Base-by-base conservation (phyloP, 1,140 invertebrate genomes). In the Drosophila willistoni region DNA sequence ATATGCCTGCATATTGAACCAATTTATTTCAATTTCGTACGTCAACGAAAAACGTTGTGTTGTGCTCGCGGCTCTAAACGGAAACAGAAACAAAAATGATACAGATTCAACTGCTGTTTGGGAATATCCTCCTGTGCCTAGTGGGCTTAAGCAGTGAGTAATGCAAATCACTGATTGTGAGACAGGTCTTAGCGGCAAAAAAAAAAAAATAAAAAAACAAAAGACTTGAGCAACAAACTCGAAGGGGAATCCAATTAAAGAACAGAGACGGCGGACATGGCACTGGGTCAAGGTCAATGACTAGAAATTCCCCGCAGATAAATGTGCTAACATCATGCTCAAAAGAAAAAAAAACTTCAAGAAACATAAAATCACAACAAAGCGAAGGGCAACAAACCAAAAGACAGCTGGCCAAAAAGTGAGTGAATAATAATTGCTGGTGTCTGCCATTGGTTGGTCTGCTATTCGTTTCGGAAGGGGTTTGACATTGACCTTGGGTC, bases 11-110 rank as follows among this genome's bases (percentile, higher is more conserved):
- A 66, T 79, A 87, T 80, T 83, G 79, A 60, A 84, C 80, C 80
- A 89, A 89, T 89, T 89, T 89, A 89, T 84, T 89, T 89, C 67
- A 89, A 89, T 89, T 89, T 89, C 67, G 74, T 73, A 83, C 77
- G 71, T 73, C 71, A 61, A 69, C 73, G 73, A 64, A 69, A 60
- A 33, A 80, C 69, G 84, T 89, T 84, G 83, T 87, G 76, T 7
- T 17, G 79, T 76, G 71, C 3, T 29, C 63, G 72, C 66, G 67
- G 66, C 33, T 34, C 34, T 62, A 19, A 22, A 1, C n/a, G 42
- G 59, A 70, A 74, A 33, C 54, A 56, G 14, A 12, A 19, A 22
- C 54, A 56, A 10, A 12, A 39, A 59, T 36, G 7, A 34, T 39
- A 41, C 12, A 39, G 1, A 75, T 71, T 47, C 75, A 83, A 77